phyloP scores from a whole-genome alignment of 2,113 vertebrate species.

The Oxyura jamaicensis region DNA sequence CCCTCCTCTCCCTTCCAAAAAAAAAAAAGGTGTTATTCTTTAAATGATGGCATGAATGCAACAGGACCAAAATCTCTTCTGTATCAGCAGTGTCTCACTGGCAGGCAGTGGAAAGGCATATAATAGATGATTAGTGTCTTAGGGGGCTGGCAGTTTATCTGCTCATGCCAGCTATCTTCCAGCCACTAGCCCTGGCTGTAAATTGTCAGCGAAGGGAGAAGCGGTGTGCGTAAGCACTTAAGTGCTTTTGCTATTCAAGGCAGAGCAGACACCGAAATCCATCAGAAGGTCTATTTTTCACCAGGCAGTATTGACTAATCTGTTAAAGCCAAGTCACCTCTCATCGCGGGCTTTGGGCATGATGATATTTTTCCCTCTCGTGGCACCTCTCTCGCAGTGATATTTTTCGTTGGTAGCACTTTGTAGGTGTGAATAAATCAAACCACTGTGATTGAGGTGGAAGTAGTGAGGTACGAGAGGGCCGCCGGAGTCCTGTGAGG shows the following conservation, averaged over 20 bases:
- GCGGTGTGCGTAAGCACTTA: background rate
- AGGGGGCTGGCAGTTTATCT: conserved; percentile 9
- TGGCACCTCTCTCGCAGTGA: background rate
- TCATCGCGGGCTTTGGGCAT: background rate
- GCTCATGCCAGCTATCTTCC: background rate
- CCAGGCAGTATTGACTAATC: background rate
- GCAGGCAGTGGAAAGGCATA: background rate
- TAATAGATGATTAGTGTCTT: background rate
- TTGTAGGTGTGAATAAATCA: background rate
- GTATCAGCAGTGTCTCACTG: background rate
- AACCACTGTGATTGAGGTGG: background rate
- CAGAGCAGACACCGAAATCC: conserved; percentile 8
- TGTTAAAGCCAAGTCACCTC: conserved; percentile 15
- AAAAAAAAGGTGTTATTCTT: background rate
- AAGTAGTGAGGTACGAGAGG: background rate
- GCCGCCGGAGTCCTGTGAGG: background rate
- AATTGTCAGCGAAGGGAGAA: conserved; percentile 3
- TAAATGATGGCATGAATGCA: background rate
- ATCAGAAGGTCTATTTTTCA: conserved; percentile 26
- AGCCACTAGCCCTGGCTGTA: background rate
- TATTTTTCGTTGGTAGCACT: background rate
- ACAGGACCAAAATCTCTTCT: background rate
- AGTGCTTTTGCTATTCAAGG: conserved; percentile 12
- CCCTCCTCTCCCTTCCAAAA: background rate
- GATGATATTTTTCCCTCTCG: background rate